phyloP scores from a whole-genome alignment of 2,113 vertebrate genomes.

The western clawed frog (Xenopus tropicalis) region DNA sequence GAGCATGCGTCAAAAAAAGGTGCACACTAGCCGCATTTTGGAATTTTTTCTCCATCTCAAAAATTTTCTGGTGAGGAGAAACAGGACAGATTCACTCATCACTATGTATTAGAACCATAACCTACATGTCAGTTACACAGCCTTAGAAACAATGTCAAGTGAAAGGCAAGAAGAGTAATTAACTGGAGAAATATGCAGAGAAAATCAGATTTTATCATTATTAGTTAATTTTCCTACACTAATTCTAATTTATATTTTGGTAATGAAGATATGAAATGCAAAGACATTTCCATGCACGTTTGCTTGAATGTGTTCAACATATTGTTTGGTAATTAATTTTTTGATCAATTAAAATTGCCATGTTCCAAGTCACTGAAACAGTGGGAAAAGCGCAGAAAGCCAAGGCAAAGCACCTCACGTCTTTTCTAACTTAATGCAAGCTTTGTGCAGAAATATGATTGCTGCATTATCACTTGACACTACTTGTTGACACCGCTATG shows the following conservation, averaged over 20 bases:
- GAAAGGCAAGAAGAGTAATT: neutral
- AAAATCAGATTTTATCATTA: constrained; percentile 5
- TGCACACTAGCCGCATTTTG: no score
- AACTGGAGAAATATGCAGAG: neutral
- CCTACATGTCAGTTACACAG: no score
- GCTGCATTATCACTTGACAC: constrained; percentile 15
- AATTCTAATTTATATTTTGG: neutral
- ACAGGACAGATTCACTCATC: no score
- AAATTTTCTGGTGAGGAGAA: no score
- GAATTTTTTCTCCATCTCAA: no score
- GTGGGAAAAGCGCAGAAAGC: constrained; percentile 1
- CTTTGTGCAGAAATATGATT: constrained; percentile 27
- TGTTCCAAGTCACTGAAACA: constrained; percentile 19
- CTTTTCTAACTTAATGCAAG: constrained; percentile 13
- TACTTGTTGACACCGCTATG: constrained; percentile 5
- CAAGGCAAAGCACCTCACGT: constrained; percentile 4
- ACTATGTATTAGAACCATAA: no score
- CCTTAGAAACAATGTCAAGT: no score
- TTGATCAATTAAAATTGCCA: constrained; percentile 29
- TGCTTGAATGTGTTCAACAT: neutral
- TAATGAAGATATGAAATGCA: constrained; percentile 19
- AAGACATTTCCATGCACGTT: constrained; percentile 9
- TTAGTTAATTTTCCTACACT: constrained; percentile 12
- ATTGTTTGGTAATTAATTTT: constrained; percentile 28
- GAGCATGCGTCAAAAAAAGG: no score